These are phyloP conservation scores for Limnodromus scolopaceus DNA, from an alignment of 2,797 vertebrate species.

Conservation along the genomic window DNA sequence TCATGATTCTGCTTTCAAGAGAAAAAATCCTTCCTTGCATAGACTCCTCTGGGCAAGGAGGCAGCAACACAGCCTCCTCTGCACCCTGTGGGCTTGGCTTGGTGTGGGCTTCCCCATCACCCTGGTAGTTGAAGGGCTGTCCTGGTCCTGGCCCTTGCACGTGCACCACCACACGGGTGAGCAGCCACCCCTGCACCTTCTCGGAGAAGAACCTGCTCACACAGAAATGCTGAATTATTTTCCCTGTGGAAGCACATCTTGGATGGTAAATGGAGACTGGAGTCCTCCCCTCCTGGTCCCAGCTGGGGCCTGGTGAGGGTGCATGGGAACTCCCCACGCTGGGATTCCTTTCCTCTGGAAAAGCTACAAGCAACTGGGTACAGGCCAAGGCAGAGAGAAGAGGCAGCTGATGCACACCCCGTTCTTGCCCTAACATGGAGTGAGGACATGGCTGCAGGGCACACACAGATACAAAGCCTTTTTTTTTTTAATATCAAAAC, in stretches of 20 bases:
- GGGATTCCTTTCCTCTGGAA: background rate
- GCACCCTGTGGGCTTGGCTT: background rate
- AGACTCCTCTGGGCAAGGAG: background rate
- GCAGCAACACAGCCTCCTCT: background rate
- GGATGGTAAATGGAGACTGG: background rate
- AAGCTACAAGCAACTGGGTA: background rate
- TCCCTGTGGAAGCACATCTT: background rate
- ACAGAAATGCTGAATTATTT: background rate
- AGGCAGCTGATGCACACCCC: background rate
- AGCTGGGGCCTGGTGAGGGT: background rate
- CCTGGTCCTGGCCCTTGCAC: background rate
- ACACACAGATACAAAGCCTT: background rate
- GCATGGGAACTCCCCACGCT: fast-evolving
- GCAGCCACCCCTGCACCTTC: background rate
- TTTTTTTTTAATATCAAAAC: constrained; percentile 17
- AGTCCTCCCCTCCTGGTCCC: background rate
- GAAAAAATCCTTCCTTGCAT: background rate
- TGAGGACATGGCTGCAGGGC: constrained; percentile 9
- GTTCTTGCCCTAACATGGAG: constrained; percentile 67
- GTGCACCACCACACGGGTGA: fast-evolving
- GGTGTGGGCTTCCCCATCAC: background rate
- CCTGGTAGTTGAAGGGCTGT: background rate
- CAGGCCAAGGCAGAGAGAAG: constrained; percentile 40
- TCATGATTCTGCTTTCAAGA: background rate
- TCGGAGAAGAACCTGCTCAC: background rate